Base-by-base conservation (phyloP, 2,888 invertebrate species). In the Ptycholaimellus sp. region DNA sequence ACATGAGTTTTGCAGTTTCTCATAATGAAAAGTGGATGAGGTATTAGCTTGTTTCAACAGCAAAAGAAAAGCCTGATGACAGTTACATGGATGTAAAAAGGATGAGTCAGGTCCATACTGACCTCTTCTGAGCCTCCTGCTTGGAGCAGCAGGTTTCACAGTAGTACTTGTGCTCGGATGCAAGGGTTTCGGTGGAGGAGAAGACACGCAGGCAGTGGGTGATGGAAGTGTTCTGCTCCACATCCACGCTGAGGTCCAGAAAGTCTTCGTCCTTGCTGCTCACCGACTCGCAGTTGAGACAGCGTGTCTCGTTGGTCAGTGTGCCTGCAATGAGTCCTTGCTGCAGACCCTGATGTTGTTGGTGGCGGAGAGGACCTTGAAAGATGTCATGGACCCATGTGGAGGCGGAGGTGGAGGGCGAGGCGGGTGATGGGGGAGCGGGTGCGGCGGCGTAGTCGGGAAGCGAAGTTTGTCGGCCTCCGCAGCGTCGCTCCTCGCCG, bases 371-470 rank as follows among this genome's bases (percentile, higher is more conserved):
- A n/a, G n/a, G n/a, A n/a, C n/a, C 96, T 67, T 96, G 93, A 66
- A 99, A 99, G 59, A 99, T 90, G 65, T 99, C 96, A 59, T 93
- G 93, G 42, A 96, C 90, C 96, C 96, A 99, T 1, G 93, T 93
- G 6, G 43, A n/a, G n/a, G 80, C 54, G 85, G 83, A 1, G 75
- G n/a, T 34, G 34, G 23, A 35, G 37, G 14, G 21, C 23, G 40
- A 27, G 9, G 25, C 40, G 1, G 40, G 41, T 9, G 40, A 36
- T 2, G 40, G 41, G 3, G 42, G 36, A 6, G 34, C 14, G 33
- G 40, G 11, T 30, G 37, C 40, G 14, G 42, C 43, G 6, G 44
- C 36, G 6, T 40, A 42, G 6, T 38, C 37, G 7, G 44, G 44
- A 19, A 30, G 20, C 25, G 34, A 19, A 29, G 25, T 18, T 20